Evolutionary conservation across 2,888 invertebrate species (phyloP), one percentile per base, ranked within the genome.

Genomic region (Spialia ferax): DNA sequence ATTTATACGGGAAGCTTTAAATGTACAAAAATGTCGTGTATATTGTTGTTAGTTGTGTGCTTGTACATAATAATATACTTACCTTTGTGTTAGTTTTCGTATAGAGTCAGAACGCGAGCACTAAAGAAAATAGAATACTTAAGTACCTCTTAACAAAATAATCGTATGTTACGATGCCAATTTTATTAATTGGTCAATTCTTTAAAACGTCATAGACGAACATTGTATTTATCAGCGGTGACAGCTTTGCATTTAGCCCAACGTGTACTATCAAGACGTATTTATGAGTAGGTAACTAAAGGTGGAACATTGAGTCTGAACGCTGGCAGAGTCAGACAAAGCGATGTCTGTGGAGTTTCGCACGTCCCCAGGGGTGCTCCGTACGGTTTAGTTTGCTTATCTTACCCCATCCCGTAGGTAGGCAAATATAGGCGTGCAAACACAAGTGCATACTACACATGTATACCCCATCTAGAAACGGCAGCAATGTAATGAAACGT

Each of bases 401-500:
- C 67, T 55, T 67, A 67, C 61, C 61, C 59, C 52, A 60, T 60
- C 65, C 56, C 59, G 38, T 60, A 38, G 42, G 59, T 52, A 38
- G 42, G 59, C 38, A 66, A 66, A 66, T 60, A 66, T 66, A 60
- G 60, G 59, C 66, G 52, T n/a, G 60, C 66, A 66, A 60, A 66
- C 60, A 65, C 65, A 52, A 65, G 66, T 54, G 66, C 66, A 66
- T 65, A 38, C 48, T 52, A 59, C 59, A 65, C 38, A 32, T 52
- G 52, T 59, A 42, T 65, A 65, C 38, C 59, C 52, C 35, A 52
- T 52, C 59, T 59, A 65, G 52, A 26, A 65, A 65, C 65, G 59
- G 20, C 50, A 65, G 65, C 59, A 60, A 66, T 66, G 65, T 66
- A 60, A 66, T 66, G 65, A 66, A 66, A 66, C 65, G 60, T 66